Evolutionary conservation across 2,113 vertebrate species (phyloP).

Genomic region (Plotosus lineatus): DNA sequence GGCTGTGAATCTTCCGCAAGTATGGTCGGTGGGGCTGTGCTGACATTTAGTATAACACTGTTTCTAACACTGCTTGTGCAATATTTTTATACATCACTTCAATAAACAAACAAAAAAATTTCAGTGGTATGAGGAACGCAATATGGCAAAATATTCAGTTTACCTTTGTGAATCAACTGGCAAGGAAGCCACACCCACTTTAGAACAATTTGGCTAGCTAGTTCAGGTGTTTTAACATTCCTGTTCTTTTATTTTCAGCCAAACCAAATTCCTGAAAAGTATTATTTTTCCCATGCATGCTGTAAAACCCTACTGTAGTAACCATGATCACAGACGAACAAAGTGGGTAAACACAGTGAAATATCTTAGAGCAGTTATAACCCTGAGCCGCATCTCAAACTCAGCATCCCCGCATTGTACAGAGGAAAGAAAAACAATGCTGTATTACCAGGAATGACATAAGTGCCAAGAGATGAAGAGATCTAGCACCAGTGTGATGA

Average conservation of each 20-base stretch:
- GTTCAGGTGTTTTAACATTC: background rate
- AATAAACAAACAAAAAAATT: background rate
- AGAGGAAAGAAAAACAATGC: slow-evolving; percentile 6
- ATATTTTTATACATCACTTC: background rate
- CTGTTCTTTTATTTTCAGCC: background rate
- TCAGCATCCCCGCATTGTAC: background rate
- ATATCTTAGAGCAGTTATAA: background rate
- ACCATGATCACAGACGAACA: background rate
- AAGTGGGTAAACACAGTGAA: background rate
- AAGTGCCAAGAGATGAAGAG: slow-evolving; percentile 17
- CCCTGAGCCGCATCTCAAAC: no score
- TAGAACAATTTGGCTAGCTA: background rate
- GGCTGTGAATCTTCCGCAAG: background rate
- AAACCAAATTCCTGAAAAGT: background rate
- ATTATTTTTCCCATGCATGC: background rate
- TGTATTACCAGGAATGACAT: background rate
- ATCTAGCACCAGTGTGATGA: slow-evolving; percentile 17
- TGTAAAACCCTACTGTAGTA: background rate
- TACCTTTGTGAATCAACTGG: background rate
- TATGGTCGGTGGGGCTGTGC: background rate
- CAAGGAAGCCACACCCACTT: background rate
- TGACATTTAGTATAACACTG: background rate
- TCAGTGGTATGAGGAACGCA: no score
- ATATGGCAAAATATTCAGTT: background rate
- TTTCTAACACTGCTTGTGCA: background rate